A percentile compares a stretch with the other conserved stretches of the same genome.
Conservation (phyloP, 2,113 vertebrate genomes). For the Crotalus helleri region DNA sequence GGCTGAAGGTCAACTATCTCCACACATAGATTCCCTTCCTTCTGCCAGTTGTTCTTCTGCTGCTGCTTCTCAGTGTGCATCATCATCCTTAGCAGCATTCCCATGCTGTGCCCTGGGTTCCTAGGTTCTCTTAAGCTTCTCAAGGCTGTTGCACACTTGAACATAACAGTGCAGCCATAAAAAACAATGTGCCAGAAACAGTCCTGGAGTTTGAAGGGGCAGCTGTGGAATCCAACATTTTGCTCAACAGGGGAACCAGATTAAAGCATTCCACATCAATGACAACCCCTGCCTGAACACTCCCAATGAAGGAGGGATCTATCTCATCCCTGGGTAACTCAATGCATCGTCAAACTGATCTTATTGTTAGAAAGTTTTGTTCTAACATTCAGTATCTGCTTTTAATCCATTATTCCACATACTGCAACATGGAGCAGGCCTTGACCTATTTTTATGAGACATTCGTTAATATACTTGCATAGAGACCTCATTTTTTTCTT, state of each 20-base stretch:
- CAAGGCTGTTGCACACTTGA: background rate
- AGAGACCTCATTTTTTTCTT: background rate
- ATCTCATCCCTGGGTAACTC: background rate
- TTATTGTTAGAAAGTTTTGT: background rate
- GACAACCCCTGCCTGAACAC: background rate
- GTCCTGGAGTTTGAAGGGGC: background rate
- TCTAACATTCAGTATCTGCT: background rate
- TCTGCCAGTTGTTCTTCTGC: background rate
- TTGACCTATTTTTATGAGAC: background rate
- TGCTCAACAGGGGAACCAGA: background rate
- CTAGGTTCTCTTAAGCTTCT: too few relatives aligned
- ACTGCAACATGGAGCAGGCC: background rate
- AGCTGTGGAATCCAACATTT: background rate
- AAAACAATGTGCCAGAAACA: background rate
- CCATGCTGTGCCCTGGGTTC: background rate
- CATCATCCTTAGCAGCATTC: background rate
- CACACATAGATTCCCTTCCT: background rate
- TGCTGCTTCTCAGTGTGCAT: background rate
- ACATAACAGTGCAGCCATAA: background rate
- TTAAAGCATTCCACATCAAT: background rate
- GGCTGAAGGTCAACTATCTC: background rate
- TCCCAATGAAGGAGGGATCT: background rate
- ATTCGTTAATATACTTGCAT: background rate
- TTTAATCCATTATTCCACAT: background rate
- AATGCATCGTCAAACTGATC: background rate